These are phyloP conservation scores for Myripristis murdjan DNA, from an alignment of 2,797 vertebrate species.

Conservation along the genomic window DNA sequence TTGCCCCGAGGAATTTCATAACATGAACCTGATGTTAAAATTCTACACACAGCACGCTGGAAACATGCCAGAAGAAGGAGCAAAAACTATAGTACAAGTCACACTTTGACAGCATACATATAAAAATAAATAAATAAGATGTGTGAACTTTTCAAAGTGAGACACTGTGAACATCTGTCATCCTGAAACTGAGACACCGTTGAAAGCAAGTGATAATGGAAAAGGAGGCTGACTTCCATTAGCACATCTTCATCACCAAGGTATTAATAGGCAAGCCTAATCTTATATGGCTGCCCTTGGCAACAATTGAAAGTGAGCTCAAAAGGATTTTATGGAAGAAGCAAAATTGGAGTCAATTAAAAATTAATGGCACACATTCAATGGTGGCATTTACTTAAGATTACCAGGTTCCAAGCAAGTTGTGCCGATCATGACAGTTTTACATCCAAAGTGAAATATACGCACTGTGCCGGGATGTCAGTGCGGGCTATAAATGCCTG, in stretches of 20 bases:
- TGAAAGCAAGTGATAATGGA: constrained; percentile 25
- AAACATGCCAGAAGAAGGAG: not conserved
- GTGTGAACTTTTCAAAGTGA: not conserved
- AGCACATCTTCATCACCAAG: constrained; percentile 40
- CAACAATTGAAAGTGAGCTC: constrained; percentile 23
- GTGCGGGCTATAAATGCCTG: constrained; percentile 40
- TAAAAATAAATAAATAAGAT: not conserved
- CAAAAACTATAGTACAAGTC: not conserved
- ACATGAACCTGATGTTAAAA: not conserved
- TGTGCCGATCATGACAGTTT: constrained; percentile 12
- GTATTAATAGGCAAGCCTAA: constrained; percentile 41
- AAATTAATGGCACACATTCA: constrained; percentile 13
- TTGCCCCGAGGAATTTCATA: not conserved
- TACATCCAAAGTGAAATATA: constrained; percentile 17
- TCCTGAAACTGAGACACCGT: constrained; percentile 7
- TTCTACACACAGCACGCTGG: not conserved
- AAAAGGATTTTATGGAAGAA: not conserved
- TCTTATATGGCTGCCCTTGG: constrained; percentile 4
- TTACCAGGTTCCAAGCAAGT: constrained; percentile 4
- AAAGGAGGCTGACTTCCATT: constrained; percentile 26
- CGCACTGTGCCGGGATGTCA: constrained; percentile 19
- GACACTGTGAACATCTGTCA: constrained; percentile 21
- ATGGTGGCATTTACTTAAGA: constrained; percentile 23
- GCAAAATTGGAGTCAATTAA: constrained; percentile 21
- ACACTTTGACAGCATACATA: not conserved